Evolutionary conservation across 2,888 invertebrate genomes (phyloP).

Genomic region (Sarcophaga subvicina): DNA sequence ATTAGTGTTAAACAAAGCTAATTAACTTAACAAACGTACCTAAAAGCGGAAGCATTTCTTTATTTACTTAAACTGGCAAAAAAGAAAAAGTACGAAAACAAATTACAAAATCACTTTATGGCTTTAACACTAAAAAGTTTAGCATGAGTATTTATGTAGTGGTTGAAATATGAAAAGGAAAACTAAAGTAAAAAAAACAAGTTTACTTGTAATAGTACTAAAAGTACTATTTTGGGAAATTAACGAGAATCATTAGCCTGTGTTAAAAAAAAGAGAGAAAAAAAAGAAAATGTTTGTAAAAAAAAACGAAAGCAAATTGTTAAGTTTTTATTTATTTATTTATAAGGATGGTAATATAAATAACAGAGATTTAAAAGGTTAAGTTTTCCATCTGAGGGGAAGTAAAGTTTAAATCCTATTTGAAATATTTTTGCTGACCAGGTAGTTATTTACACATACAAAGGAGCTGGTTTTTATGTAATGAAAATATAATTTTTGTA

Average conservation of each 20-base stretch:
- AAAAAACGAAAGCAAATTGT: no score
- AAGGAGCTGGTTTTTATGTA: no score
- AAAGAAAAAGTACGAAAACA: not conserved
- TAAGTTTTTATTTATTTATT: no score
- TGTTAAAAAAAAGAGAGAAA: not conserved
- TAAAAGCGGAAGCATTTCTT: slow-evolving; percentile 46
- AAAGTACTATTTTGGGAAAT: slow-evolving; percentile 39
- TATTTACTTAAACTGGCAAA: slow-evolving; percentile 40
- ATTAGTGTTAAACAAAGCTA: slow-evolving; percentile 43
- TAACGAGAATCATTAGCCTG: slow-evolving; percentile 39
- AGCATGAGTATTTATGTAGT: not conserved
- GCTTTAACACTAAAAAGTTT: slow-evolving; percentile 43
- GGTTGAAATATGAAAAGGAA: not conserved
- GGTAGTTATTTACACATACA: no score
- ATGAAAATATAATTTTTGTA: no score
- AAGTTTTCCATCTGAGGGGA: not conserved
- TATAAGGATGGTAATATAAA: not conserved
- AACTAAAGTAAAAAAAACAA: slow-evolving; percentile 11
- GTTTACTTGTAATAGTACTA: slow-evolving; percentile 23
- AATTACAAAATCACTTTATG: slow-evolving; percentile 35
- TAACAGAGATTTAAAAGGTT: not conserved
- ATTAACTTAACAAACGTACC: slow-evolving; percentile 54
- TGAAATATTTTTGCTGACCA: no score
- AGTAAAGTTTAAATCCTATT: not conserved
- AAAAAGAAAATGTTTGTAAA: no score